phyloP scores from a whole-genome alignment of 2,797 vertebrate species.

The Lates japonicus region DNA sequence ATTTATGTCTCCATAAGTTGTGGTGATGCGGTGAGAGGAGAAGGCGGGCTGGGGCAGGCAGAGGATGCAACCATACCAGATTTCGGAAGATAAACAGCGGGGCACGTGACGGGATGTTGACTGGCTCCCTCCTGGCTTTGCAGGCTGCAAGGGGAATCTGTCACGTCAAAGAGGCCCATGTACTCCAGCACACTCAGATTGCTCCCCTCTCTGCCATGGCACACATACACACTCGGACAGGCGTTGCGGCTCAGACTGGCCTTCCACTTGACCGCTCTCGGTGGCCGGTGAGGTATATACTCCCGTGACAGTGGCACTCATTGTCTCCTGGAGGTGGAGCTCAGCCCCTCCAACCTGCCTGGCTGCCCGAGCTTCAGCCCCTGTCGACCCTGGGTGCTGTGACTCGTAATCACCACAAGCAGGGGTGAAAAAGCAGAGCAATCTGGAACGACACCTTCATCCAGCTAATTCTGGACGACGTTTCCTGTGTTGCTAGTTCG shows the following conservation, averaged over 20 bases:
- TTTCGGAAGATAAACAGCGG: slow-evolving; percentile 80
- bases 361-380: slow-evolving; percentile 65
- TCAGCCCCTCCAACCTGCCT: slow-evolving; percentile 71
- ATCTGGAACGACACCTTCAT: slow-evolving; percentile 56
- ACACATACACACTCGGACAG: slow-evolving; percentile 50
- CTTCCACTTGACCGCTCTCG: slow-evolving; percentile 80
- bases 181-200: slow-evolving; percentile 82
- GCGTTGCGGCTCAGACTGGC: slow-evolving; percentile 63
- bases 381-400: slow-evolving; percentile 49
- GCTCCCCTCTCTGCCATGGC: slow-evolving; percentile 63
- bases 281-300: slow-evolving; percentile 74
- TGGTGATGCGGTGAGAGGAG: slow-evolving; percentile 62
- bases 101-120: slow-evolving; percentile 77
- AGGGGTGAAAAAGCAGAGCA: slow-evolving; percentile 69
- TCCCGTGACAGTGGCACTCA: slow-evolving; percentile 76
- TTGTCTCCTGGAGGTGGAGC: slow-evolving; percentile 77
- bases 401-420: slow-evolving; percentile 82
- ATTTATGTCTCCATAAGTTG: slow-evolving; percentile 75
- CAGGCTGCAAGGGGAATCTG: slow-evolving; percentile 78
- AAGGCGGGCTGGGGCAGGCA: slow-evolving; percentile 42
- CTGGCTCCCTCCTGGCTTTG: slow-evolving; percentile 72
- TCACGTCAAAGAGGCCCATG: slow-evolving; percentile 79
- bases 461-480: slow-evolving; percentile 39
- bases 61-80: slow-evolving; percentile 70
- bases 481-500: slow-evolving; percentile 58